Base-by-base conservation (phyloP, 2,888 invertebrate species). In the Pyralis farinalis region DNA sequence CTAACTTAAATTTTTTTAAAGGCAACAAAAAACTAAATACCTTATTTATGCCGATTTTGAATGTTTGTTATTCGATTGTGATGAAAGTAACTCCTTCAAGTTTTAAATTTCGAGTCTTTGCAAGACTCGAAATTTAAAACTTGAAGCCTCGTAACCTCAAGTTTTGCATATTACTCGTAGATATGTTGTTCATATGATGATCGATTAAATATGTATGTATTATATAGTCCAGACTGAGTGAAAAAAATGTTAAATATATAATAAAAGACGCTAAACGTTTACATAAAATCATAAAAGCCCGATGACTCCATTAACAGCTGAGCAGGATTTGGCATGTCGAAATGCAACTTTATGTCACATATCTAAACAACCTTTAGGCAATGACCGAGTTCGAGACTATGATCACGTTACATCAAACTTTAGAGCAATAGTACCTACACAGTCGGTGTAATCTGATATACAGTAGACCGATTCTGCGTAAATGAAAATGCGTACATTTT, bases 1-100 rank as follows among this genome's bases (percentile, higher is more conserved):
- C 27, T 28, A 31, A 36, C 20, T 22, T 30, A 11, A 9, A 30
- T 11, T 30, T 30, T 11, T n/a, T 6, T 10, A 30, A 11, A 9
- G 30, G 4, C 10, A 30, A 4, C 30, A 11, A 11, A 30, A 30
- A 11, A 30, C 11, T 11, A 30, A 10, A 5, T 30, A 11, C 42
- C 36, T 49, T 33, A 44, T 53, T 30, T 48, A 49, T 33, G 52
- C 49, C 12, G 47, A 46, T 12, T 46, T 49, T 21, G 43, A 47
- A 46, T 36, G 44, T 37, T 8, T 47, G 8, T 25, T 46, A 16
- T 33, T 28, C 8, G 34, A 39, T 22, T 39, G 12, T 35, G 5
- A 11, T 30, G 30, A 30, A 30, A 11, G 7, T n/a, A n/a, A n/a
- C n/a, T n/a, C n/a, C n/a, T n/a, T 11, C 9, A 10, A 6, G 4